phyloP scores from a whole-genome alignment of 2,888 invertebrate genomes.

The Apamea anceps region DNA sequence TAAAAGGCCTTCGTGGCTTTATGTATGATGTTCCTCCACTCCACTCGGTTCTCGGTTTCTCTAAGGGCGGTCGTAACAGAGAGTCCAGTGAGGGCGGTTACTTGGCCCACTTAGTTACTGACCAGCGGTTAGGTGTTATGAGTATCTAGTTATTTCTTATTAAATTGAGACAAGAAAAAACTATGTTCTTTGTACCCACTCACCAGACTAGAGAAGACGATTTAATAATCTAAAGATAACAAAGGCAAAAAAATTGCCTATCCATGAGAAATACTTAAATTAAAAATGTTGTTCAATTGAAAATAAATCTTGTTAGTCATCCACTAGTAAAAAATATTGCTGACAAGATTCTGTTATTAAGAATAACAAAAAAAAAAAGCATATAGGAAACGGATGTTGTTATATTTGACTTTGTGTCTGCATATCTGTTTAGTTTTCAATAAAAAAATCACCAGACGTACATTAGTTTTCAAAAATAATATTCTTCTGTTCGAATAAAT shows the following conservation, averaged over 20 bases:
- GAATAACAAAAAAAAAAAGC: conserved; percentile 78
- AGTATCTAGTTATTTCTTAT: not conserved
- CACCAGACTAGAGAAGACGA: not conserved
- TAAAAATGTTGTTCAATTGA: conserved; percentile 18
- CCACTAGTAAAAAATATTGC: conserved; percentile 57
- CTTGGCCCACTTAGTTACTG: not conserved
- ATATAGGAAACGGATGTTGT: conserved; percentile 86
- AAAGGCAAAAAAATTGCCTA: not conserved
- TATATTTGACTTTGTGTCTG: conserved; percentile 79
- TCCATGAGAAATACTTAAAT: conserved; percentile 18
- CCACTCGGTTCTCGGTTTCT: not conserved
- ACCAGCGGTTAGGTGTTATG: not conserved
- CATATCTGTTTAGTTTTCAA: conserved; percentile 76
- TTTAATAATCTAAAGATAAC: not conserved
- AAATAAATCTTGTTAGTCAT: conserved; percentile 31
- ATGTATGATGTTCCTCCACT: not conserved
- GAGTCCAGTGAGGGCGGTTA: not conserved
- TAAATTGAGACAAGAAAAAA: not conserved
- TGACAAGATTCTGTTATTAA: conserved; percentile 71
- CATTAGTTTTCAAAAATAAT: conserved; percentile 69
- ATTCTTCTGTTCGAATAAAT: conserved; percentile 67
- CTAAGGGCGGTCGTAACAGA: not conserved
- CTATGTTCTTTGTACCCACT: not conserved
- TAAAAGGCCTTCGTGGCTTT: not conserved
- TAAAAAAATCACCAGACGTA: conserved; percentile 76